Evolutionary conservation across 2,797 vertebrate species (phyloP).

Genomic region (Trichosurus vulpecula): DNA sequence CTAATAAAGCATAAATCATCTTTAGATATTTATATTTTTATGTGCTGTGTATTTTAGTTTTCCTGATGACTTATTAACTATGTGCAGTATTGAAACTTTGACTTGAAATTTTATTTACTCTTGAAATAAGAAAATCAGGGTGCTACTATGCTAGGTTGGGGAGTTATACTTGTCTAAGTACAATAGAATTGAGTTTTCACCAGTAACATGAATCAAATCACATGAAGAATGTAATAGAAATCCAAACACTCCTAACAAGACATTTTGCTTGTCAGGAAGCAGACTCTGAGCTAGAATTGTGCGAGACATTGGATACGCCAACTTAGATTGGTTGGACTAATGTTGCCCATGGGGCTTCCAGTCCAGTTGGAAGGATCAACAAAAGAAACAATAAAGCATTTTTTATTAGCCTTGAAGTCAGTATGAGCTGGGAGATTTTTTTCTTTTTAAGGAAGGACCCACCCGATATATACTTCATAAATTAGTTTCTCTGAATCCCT

Average conservation of each 20-base stretch:
- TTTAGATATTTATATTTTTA: slow-evolving; percentile 13
- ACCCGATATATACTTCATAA: slow-evolving; percentile 66
- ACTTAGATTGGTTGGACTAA: slow-evolving; percentile 64
- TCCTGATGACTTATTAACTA: not conserved
- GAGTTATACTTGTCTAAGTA: slow-evolving; percentile 2
- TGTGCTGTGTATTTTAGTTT: slow-evolving; percentile 46
- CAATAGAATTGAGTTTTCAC: not conserved
- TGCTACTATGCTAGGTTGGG: not conserved
- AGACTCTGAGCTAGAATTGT: slow-evolving; percentile 41
- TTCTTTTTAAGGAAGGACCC: slow-evolving; percentile 64
- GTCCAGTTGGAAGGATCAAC: slow-evolving; percentile 75
- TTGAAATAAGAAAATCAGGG: slow-evolving; percentile 1
- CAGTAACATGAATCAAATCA: slow-evolving; percentile 2
- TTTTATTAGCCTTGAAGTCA: slow-evolving; percentile 80
- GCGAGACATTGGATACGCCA: slow-evolving; percentile 58
- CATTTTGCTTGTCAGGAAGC: slow-evolving; percentile 51
- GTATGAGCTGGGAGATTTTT: slow-evolving; percentile 69
- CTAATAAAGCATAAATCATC: not conserved
- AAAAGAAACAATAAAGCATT: slow-evolving; percentile 79
- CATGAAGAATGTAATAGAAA: slow-evolving; percentile 41
- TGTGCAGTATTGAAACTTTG: not conserved
- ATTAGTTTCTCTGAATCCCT: slow-evolving; percentile 66
- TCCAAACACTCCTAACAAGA: not conserved
- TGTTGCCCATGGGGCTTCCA: slow-evolving; percentile 71
- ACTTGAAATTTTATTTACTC: not conserved